phyloP scores from a whole-genome alignment of 2,888 invertebrate species.

The Lamproptera curius region DNA sequence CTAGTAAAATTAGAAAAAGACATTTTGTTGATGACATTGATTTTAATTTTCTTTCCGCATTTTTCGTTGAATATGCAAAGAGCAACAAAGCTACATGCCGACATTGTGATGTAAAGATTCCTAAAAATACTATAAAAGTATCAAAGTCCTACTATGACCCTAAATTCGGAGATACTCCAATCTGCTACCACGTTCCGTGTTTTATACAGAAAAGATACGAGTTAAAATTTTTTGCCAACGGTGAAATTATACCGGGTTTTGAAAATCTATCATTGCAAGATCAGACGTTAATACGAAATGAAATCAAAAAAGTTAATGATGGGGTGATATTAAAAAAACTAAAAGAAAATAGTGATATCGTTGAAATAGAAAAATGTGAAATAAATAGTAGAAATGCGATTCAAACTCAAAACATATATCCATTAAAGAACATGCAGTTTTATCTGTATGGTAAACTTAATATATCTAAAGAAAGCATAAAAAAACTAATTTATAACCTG shows the following conservation, averaged over 20 bases:
- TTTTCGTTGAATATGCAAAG: slow-evolving; percentile 17
- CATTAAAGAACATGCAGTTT: slow-evolving; percentile 18
- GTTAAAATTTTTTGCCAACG: slow-evolving; percentile 10
- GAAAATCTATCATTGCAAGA: slow-evolving; percentile 14
- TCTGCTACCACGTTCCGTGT: slow-evolving; percentile 17
- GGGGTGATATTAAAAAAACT: slow-evolving; percentile 3
- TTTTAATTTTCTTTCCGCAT: slow-evolving; percentile 4
- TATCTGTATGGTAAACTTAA: slow-evolving; percentile 15
- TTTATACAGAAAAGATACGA: slow-evolving; percentile 12
- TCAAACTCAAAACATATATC: slow-evolving; percentile 5
- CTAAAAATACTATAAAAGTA: slow-evolving; percentile 13
- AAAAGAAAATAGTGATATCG: slow-evolving; percentile 11
- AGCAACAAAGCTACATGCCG: slow-evolving; percentile 17
- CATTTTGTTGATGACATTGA: not conserved
- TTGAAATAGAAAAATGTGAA: too few relatives aligned
- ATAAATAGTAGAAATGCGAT: too few relatives aligned
- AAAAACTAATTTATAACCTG: slow-evolving; percentile 10
- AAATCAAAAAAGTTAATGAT: slow-evolving; percentile 6
- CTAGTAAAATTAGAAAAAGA: slow-evolving; percentile 7
- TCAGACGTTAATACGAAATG: not conserved
- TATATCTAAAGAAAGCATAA: slow-evolving; percentile 10
- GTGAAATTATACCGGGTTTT: slow-evolving; percentile 16
- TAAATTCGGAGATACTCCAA: slow-evolving; percentile 14
- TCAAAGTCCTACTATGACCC: slow-evolving; percentile 19
- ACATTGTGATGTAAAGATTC: slow-evolving; percentile 15